These are phyloP conservation scores for Anoplolepis gracilipes DNA, from an alignment of 1,140 invertebrate species.

Conservation along the genomic window DNA sequence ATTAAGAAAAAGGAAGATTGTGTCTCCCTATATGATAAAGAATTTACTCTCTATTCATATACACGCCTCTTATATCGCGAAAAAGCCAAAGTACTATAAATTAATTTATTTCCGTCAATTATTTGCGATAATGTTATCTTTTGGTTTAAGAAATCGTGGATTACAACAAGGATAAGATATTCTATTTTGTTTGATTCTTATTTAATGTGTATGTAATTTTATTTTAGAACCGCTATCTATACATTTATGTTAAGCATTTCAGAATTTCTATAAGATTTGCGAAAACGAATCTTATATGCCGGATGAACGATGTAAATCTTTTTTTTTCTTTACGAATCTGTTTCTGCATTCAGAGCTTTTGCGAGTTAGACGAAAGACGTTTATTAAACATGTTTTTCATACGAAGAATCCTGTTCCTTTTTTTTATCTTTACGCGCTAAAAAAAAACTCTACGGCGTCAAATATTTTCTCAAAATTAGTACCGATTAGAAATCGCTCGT, in stretches of 20 bases:
- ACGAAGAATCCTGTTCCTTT: background rate
- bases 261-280: background rate
- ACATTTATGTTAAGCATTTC: constrained; percentile 11
- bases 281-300: background rate
- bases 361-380: background rate
- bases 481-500: constrained; percentile 33
- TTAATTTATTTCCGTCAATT: constrained; percentile 24
- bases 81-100: constrained; percentile 3
- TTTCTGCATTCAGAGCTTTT: constrained; percentile 20
- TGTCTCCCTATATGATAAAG: background rate
- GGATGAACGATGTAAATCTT: background rate
- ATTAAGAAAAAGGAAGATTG: constrained; percentile 18
- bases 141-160: background rate
- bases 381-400: background rate
- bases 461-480: constrained; percentile 35
- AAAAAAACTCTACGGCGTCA: background rate
- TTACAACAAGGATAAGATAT: background rate
- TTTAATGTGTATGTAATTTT: constrained; percentile 9
- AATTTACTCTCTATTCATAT: constrained; percentile 27
- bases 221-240: background rate
- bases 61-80: background rate
- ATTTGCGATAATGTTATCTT: background rate
- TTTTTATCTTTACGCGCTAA: constrained; percentile 15
- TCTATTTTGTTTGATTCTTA: constrained; percentile 6
- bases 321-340: background rate